Conservation (phyloP, 2,797 vertebrate species). For the Saxicola maurus region DNA sequence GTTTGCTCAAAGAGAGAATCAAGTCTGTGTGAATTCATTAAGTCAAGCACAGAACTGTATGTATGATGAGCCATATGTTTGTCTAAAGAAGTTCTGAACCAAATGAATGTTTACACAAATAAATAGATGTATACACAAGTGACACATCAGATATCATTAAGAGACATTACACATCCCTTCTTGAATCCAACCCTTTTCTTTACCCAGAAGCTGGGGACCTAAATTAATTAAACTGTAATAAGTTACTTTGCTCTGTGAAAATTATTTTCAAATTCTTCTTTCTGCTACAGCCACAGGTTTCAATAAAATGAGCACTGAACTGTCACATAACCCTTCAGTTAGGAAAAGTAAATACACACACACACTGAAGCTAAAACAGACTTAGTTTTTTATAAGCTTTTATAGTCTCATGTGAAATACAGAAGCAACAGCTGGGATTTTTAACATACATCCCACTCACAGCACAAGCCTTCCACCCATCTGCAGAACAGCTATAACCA, state of each 20-base stretch:
- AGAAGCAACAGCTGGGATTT: slow-evolving; percentile 12
- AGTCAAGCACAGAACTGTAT: background rate
- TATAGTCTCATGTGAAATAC: background rate
- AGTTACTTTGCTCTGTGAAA: background rate
- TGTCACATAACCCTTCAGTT: background rate
- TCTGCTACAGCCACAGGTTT: background rate
- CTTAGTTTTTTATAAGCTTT: background rate
- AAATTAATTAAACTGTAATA: background rate
- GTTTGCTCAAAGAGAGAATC: slow-evolving; percentile 24
- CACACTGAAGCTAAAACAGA: background rate
- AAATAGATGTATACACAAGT: background rate
- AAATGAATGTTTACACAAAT: slow-evolving; percentile 4
- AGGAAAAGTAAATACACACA: background rate
- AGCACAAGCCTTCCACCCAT: background rate
- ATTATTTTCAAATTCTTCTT: background rate
- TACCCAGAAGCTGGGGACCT: background rate
- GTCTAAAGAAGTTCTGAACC: background rate
- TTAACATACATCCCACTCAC: background rate
- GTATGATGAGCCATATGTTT: background rate
- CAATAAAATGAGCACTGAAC: background rate
- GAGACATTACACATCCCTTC: background rate
- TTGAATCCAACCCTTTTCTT: background rate
- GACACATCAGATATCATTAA: background rate
- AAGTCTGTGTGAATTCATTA: slow-evolving; percentile 16
- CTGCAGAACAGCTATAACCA: background rate